Evolutionary conservation across 2,888 invertebrate genomes (phyloP).

Genomic region (Macrosiphum euphorbiae): DNA sequence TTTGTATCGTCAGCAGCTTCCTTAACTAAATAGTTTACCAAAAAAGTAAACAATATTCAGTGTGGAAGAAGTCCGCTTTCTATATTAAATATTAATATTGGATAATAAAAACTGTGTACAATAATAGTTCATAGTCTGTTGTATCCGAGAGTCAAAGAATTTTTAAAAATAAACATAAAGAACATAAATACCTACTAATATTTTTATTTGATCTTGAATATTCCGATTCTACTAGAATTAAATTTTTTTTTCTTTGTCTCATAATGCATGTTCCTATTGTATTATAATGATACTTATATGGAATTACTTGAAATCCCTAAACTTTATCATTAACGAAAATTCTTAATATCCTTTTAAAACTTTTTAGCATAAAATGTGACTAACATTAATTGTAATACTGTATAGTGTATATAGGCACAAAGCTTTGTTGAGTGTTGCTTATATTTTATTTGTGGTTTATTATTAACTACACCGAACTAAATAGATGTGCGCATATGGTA

Average conservation of each 20-base stretch:
- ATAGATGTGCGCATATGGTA: constrained; percentile 24
- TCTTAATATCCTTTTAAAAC: constrained; percentile 42
- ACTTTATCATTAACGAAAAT: neutral
- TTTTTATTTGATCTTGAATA: neutral
- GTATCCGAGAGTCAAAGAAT: neutral
- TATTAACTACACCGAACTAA: constrained; percentile 45
- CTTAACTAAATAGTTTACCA: neutral
- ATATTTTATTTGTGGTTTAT: neutral
- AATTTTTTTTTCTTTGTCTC: neutral
- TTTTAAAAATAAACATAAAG: neutral
- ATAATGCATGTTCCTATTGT: neutral
- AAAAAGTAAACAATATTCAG: neutral
- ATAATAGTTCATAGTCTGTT: neutral
- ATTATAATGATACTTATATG: neutral
- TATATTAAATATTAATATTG: neutral
- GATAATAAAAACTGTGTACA: neutral
- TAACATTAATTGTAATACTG: neutral
- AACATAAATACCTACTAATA: too few species aligned
- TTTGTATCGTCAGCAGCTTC: neutral
- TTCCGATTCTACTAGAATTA: neutral
- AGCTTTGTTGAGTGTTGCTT: neutral
- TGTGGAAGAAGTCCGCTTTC: neutral
- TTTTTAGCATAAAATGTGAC: constrained; percentile 1
- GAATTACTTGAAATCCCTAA: neutral
- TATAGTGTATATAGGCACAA: neutral